Evolutionary conservation across 1,140 invertebrate genomes (phyloP).

Genomic region (Monomorium pharaonis): DNA sequence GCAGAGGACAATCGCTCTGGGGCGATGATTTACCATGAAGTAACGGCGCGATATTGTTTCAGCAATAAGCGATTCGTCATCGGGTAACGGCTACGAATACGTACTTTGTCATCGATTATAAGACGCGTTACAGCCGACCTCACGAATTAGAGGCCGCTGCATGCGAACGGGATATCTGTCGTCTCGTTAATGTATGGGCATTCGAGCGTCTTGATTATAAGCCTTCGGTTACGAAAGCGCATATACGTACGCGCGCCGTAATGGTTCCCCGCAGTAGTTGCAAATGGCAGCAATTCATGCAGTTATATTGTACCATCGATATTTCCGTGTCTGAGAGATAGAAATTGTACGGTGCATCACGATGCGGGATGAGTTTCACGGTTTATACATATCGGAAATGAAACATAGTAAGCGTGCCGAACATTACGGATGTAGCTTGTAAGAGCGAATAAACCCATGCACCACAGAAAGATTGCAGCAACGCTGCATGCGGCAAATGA

Average conservation of each 20-base stretch:
- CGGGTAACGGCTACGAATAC: conserved; percentile 36
- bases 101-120: conserved; percentile 51
- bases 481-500: too few relatives aligned
- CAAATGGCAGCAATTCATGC: background rate
- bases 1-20: background rate
- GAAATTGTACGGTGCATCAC: background rate
- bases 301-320: background rate
- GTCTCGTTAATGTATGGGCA: conserved; percentile 23
- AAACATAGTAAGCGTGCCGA: background rate
- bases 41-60: conserved; percentile 38
- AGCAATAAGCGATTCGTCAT: conserved; percentile 50
- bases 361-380: background rate
- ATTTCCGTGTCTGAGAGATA: background rate
- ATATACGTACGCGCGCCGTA: background rate
- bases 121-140: conserved; percentile 30
- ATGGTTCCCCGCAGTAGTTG: background rate
- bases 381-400: background rate
- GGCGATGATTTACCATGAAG: conserved; percentile 29
- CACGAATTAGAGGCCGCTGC: conserved; percentile 13
- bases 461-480: too few relatives aligned
- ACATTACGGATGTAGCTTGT: background rate
- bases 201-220: conserved; percentile 25
- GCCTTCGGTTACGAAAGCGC: background rate
- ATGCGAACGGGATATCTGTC: conserved; percentile 2
- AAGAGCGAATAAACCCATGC: background rate